Base-by-base conservation (phyloP, 2,797 vertebrate genomes). In the Rhadinocentrus ornatus region DNA sequence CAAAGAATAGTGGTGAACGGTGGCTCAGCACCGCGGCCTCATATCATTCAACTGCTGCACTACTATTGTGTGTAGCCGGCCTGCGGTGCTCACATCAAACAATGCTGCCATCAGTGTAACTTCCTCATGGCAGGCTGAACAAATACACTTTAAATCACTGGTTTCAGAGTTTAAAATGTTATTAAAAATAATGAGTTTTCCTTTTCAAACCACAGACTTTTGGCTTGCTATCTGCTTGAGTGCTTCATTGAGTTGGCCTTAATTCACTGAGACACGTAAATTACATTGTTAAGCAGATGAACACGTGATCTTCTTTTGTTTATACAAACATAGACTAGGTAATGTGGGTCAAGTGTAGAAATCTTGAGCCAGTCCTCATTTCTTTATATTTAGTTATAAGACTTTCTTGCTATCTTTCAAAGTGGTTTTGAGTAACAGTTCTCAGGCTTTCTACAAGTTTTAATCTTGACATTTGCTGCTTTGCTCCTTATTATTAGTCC, bases 1-100 rank as follows among this genome's bases (percentile, higher is more conserved):
- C 86, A 84, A 83, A 89, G 84, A 74, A 73, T 59, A 34, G 75
- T 44, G 65, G 66, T 71, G 82, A 86, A 69, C 69, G 22, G 78
- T 8, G 35, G 71, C 69, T 29, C 48, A 39, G 61, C 44, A 53
- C 12, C 7, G 16, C 3, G 32, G 70, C 63, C 58, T 53, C 9
- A 1, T 62, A 86, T 81, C 80, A 76, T 75, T 86, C 82, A 66
- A 37, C 74, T 12, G 1, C 54, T 27, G 64, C 37, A 0, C 64
- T 31, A 67, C 81, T 29, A n/a, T 75, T 76, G 82, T 82, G 60
- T 72, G n/a, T 1, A 18, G 48, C 78, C 63, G 75, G 55, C 75
- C 75, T 20, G 77, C 20, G 8, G 77, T 20, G 71, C 66, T 62
- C 1, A 62, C 68, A 73, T 84, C 84, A 71, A 29, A 79, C 81